A percentile compares a stretch with the other conserved stretches of the same genome.
Conservation (phyloP, 2,888 invertebrate genomes). For the Aphodius sticticus region DNA sequence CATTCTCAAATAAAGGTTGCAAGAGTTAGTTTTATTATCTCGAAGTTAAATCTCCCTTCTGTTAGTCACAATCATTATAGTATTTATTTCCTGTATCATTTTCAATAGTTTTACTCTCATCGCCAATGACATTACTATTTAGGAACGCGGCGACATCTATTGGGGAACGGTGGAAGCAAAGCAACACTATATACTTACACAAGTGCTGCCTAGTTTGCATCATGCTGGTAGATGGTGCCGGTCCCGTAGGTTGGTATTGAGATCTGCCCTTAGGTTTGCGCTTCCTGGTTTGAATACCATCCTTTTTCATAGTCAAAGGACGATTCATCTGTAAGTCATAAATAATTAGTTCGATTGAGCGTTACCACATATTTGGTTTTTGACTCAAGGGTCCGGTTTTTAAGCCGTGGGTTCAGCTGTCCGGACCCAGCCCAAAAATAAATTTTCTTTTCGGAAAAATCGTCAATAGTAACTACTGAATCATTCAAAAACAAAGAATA, state of each 20-base stretch:
- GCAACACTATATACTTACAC: constrained; percentile 36
- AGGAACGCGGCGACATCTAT: background rate
- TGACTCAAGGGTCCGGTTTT: too few relatives aligned
- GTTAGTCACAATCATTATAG: too few relatives aligned
- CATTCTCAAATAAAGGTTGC: too few relatives aligned
- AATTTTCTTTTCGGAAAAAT: too few relatives aligned
- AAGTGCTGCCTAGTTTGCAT: constrained; percentile 35
- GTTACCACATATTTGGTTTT: too few relatives aligned
- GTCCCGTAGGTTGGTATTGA: constrained; percentile 35
- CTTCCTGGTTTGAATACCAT: constrained; percentile 97
- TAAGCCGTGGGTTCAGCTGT: too few relatives aligned
- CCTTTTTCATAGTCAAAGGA: constrained; percentile 98
- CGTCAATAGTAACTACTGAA: too few relatives aligned
- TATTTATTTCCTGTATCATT: background rate
- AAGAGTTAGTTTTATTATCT: too few relatives aligned
- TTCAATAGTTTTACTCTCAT: background rate
- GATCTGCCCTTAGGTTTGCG: constrained; percentile 79
- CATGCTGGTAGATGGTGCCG: constrained; percentile 49
- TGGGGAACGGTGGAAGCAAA: background rate
- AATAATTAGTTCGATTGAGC: background rate
- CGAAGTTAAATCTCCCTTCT: too few relatives aligned
- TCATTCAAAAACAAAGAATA: too few relatives aligned
- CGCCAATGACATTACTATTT: background rate
- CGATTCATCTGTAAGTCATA: constrained; percentile 78
- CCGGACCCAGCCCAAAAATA: too few relatives aligned